Conservation (phyloP, 1,140 invertebrate species). For the Drosophila pseudoananassae region DNA sequence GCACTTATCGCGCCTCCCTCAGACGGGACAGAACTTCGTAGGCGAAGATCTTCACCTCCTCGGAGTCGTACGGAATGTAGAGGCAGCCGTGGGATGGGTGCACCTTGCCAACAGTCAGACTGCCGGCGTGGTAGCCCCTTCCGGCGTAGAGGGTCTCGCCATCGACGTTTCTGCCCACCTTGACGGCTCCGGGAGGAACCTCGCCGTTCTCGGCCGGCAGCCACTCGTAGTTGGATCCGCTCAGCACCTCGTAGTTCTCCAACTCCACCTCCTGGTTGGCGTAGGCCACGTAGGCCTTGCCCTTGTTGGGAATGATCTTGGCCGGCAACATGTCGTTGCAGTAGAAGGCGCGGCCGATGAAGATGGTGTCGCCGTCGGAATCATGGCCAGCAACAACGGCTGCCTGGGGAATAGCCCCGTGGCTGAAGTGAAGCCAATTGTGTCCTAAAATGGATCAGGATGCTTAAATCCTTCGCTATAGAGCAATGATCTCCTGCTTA, state of each 20-base stretch:
- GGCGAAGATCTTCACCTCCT: conserved; percentile 85
- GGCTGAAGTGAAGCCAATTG: conserved; percentile 63
- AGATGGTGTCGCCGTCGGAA: conserved; percentile 89
- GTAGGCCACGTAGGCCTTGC: conserved; percentile 75
- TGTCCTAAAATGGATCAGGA: conserved; percentile 39
- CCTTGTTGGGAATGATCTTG: conserved; percentile 88
- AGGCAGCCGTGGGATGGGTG: conserved; percentile 88
- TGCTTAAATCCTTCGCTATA: neutral
- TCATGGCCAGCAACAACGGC: conserved; percentile 90
- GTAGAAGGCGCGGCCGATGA: conserved; percentile 89
- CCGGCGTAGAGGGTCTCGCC: conserved; percentile 88
- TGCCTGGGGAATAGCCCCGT: conserved; percentile 71
- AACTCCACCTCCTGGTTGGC: conserved; percentile 67
- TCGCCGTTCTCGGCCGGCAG: conserved; percentile 84
- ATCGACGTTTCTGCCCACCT: conserved; percentile 86
- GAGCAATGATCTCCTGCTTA: conserved; percentile 30
- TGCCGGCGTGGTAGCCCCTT: conserved; percentile 86
- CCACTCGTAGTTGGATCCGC: conserved; percentile 85
- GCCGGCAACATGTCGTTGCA: conserved; percentile 90
- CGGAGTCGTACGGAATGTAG: conserved; percentile 89
- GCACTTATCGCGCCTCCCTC: conserved; percentile 48
- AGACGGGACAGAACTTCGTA: conserved; percentile 73
- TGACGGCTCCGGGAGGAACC: conserved; percentile 85
- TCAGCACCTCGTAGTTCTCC: conserved; percentile 84
- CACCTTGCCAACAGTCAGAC: conserved; percentile 90